phyloP scores from a whole-genome alignment of 2,113 vertebrate species.

The Apaloderma vittatum region DNA sequence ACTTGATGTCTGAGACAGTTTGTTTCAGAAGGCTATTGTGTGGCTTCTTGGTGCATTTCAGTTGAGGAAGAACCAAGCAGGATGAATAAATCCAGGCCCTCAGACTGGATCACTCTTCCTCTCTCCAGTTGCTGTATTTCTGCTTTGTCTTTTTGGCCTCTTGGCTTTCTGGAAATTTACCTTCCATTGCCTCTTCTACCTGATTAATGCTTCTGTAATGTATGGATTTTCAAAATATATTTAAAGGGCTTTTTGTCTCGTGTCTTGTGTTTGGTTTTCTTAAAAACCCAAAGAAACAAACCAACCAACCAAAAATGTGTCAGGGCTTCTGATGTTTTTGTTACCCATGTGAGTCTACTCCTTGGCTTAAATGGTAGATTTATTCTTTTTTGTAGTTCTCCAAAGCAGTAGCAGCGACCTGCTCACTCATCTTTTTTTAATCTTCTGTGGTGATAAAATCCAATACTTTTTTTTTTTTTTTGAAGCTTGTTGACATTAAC shows the following conservation, averaged over 20 bases:
- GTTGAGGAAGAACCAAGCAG: neutral
- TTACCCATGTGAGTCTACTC: neutral
- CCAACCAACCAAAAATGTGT: too few species aligned
- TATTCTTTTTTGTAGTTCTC: neutral
- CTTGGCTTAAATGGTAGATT: neutral
- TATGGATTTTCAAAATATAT: neutral
- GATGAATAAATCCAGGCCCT: accelerated
- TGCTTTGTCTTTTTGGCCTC: neutral
- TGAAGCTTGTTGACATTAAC: neutral
- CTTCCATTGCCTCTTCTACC: neutral
- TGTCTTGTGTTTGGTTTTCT: neutral
- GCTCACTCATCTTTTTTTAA: neutral
- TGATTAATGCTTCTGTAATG: neutral
- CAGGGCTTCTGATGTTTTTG: neutral
- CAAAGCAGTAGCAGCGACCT: neutral
- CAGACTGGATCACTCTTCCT: accelerated
- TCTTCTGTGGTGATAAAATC: neutral
- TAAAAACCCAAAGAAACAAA: neutral
- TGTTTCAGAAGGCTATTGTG: neutral
- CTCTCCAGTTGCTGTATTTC: neutral
- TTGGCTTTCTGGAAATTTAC: neutral
- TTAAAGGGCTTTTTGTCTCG: neutral
- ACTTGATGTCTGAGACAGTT: neutral
- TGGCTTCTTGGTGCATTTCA: neutral
- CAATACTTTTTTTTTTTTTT: neutral